Evolutionary conservation across 2,888 invertebrate genomes (phyloP).

Genomic region (Micropterix aruncella): DNA sequence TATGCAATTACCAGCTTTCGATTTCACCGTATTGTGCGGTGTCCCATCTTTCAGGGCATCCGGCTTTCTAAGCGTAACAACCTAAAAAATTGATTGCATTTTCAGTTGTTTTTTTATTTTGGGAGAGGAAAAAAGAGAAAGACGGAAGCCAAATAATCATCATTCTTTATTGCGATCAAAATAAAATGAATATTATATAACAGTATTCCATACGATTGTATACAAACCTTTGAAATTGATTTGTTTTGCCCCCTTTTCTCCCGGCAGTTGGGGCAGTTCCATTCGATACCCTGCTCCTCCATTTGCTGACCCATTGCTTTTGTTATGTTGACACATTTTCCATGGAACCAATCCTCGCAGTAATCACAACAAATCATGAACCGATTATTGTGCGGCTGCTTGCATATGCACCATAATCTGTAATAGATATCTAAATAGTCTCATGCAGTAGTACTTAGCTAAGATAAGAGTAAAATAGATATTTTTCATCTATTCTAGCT

Average conservation of each 20-base stretch:
- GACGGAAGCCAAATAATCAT: too few species aligned
- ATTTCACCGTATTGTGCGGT: neutral
- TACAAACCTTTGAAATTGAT: constrained; percentile 10
- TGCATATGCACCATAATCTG: constrained; percentile 89
- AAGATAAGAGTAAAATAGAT: too few species aligned
- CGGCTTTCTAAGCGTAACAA: too few species aligned
- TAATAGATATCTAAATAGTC: constrained; percentile 6
- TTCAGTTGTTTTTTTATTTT: neutral
- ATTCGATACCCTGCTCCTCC: constrained; percentile 77
- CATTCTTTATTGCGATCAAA: constrained; percentile 6
- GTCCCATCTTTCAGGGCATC: too few species aligned
- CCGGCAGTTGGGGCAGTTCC: constrained; percentile 78
- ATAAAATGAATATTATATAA: constrained; percentile 3
- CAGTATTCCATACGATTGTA: constrained; percentile 4
- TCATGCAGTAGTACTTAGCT: too few species aligned
- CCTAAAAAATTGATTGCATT: too few species aligned
- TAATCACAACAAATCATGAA: constrained; percentile 97
- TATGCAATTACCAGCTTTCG: constrained; percentile 38
- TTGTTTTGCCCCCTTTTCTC: constrained; percentile 40
- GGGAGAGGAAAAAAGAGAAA: neutral
- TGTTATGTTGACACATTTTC: constrained; percentile 90
- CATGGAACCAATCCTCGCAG: constrained; percentile 96
- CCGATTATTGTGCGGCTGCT: constrained; percentile 86
- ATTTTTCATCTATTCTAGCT: too few species aligned
- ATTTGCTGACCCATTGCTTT: constrained; percentile 84